Base-by-base conservation (phyloP, 2,888 invertebrate genomes). In the Sclerodermus sp. region DNA sequence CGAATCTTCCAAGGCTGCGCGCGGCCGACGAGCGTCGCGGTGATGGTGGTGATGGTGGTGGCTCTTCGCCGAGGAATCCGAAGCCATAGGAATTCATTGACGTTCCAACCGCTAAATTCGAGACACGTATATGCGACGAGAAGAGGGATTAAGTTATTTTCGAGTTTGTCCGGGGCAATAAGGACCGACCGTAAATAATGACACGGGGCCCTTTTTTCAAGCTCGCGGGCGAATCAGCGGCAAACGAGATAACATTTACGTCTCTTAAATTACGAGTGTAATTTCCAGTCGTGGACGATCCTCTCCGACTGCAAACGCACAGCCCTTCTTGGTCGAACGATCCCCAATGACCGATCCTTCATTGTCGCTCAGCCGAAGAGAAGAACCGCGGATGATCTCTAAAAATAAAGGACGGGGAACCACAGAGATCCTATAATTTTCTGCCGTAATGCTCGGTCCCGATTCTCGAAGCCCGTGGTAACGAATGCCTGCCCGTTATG, bases 341-440 rank as follows among this genome's bases (percentile, higher is more conserved):
- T 13, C 34, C 4, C 34, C 3, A 4, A 8, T 34, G 34, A 12
- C 12, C 12, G 34, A 34, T 34, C 6, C 34, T 13, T 34, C 34
- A n/a, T 34, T 34, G 34, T 13, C 34, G 34, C 12, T 34, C 6
- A 12, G 34, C 34, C 34, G 10, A 34, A 34, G 10, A 30, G 30
- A 10, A 30, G 34, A 34, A 23, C 10, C 34, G 12, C 4, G 13
- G 13, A 4, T 13, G 34, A 34, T n/a, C 23, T 6, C 42, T 34
- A 17, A 17, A 12, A 32, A 45, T 23, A 45, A 36, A 45, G 14
- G 8, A 36, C 14, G 12, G 10, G 34, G 34, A 13, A 34, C 15
- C 23, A 10, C n/a, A 37, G 23, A 15, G 8, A 17, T 37, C 23
- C 29, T 37, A 17, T 45, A 45, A 37, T 45, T 45, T 45, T 29